phyloP scores from a whole-genome alignment of 2,888 invertebrate species.

The Athripsodes cinereus region DNA sequence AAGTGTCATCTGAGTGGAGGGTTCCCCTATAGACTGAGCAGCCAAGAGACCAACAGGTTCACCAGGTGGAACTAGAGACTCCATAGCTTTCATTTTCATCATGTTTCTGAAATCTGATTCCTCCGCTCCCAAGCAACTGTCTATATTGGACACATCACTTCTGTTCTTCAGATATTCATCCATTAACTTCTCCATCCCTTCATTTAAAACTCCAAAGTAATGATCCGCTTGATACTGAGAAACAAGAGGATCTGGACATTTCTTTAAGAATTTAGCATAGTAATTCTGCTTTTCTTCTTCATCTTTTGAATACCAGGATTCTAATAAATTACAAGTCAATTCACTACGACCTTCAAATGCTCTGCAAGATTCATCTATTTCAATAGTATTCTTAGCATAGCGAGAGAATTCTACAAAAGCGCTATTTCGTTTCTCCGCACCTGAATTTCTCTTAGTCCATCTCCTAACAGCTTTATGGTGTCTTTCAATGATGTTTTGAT shows the following conservation, averaged over 20 bases:
- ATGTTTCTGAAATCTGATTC: constrained; percentile 58
- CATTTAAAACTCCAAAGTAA: constrained; percentile 79
- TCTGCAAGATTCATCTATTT: constrained; percentile 37
- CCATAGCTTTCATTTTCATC: constrained; percentile 70
- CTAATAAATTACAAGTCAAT: constrained; percentile 53
- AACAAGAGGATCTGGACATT: constrained; percentile 70
- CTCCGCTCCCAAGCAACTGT: constrained; percentile 34
- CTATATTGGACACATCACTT: constrained; percentile 34
- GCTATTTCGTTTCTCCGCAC: constrained; percentile 43
- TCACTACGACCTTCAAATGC: constrained; percentile 54
- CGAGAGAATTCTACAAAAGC: constrained; percentile 57
- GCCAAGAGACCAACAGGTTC: constrained; percentile 96
- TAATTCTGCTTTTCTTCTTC: constrained; percentile 54
- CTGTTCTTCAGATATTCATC: constrained; percentile 51
- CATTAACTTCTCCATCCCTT: constrained; percentile 67
- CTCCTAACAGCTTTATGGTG: constrained; percentile 53
- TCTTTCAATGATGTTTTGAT: constrained; percentile 47
- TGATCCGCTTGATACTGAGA: constrained; percentile 65
- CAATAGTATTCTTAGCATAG: constrained; percentile 42
- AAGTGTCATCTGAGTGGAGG: constrained; percentile 99
- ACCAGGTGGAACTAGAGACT: constrained; percentile 78
- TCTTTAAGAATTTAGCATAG: constrained; percentile 37
- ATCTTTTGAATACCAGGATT: constrained; percentile 60
- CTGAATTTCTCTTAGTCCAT: constrained; percentile 56
- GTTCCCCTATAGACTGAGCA: constrained; percentile 98